phyloP scores from a whole-genome alignment of 2,113 vertebrate genomes.

The Climacteris rufus region DNA sequence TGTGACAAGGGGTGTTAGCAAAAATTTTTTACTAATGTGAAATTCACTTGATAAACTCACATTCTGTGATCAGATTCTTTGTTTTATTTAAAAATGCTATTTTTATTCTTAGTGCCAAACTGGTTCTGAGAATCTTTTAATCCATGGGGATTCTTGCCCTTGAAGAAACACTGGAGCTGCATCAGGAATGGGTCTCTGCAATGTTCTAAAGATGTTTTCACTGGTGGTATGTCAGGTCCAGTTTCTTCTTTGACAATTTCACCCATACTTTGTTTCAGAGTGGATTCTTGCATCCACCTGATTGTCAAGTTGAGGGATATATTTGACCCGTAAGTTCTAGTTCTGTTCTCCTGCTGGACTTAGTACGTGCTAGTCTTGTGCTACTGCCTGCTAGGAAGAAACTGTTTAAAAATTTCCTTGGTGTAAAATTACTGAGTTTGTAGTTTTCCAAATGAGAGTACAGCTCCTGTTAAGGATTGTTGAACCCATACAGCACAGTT shows the following conservation, averaged over 20 bases:
- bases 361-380: background rate
- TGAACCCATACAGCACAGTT: background rate
- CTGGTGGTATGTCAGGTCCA: background rate
- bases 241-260: background rate
- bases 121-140: background rate
- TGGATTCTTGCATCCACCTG: background rate
- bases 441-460: background rate
- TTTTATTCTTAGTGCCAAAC: background rate
- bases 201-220: background rate
- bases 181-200: background rate
- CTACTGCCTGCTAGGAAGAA: background rate
- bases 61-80: background rate
- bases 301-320: background rate
- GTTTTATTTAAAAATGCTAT: background rate
- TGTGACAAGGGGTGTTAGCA: background rate
- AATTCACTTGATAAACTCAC: background rate
- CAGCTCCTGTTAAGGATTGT: background rate
- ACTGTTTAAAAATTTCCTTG: background rate
- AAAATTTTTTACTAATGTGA: background rate
- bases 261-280: background rate
- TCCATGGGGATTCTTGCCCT: background rate
- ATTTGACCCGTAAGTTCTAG: background rate
- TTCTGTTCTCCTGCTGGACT: background rate
- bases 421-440: background rate
- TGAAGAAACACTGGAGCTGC: background rate